Conservation (phyloP, 2,113 vertebrate species). For the Felis chaus region DNA sequence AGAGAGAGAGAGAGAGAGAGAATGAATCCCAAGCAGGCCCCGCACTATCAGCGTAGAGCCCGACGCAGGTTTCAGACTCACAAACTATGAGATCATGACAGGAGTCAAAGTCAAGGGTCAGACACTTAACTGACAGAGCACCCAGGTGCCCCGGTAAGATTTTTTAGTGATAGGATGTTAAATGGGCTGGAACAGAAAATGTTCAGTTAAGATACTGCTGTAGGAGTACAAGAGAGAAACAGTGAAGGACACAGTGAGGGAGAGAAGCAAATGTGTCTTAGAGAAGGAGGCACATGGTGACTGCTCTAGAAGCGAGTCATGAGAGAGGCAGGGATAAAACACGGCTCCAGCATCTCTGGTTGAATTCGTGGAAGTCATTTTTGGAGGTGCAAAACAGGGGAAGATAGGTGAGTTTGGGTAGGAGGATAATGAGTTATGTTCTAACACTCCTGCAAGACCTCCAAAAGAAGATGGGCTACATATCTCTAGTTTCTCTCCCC, state of each 20-base stretch:
- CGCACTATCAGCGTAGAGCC: too few species aligned
- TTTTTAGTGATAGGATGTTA: not conserved
- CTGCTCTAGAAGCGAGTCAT: too few species aligned
- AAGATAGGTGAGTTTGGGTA: not conserved
- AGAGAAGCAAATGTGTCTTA: not conserved
- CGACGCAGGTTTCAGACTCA: too few species aligned
- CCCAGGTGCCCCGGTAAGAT: not conserved
- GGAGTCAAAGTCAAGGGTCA: too few species aligned
- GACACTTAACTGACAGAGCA: too few species aligned
- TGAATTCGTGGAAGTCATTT: not conserved
- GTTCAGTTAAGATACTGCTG: not conserved
- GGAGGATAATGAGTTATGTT: not conserved
- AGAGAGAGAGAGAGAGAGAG: too few species aligned
- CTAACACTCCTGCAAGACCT: not conserved
- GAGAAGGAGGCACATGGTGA: not conserved
- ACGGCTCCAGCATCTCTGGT: rapidly evolving
- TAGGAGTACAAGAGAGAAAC: not conserved
- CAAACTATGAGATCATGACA: too few species aligned
- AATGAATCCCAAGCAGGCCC: too few species aligned
- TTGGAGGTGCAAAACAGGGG: not conserved
- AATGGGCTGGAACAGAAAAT: not conserved
- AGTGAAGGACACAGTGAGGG: not conserved
- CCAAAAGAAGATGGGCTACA: not conserved
- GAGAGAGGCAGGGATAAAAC: not conserved
- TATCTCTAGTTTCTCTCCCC: not conserved